Percentiles rank a stretch among this genome's conserved stretches.
Evolutionary conservation across 2,113 vertebrate genomes (phyloP).

Genomic region (Condylura cristata): DNA sequence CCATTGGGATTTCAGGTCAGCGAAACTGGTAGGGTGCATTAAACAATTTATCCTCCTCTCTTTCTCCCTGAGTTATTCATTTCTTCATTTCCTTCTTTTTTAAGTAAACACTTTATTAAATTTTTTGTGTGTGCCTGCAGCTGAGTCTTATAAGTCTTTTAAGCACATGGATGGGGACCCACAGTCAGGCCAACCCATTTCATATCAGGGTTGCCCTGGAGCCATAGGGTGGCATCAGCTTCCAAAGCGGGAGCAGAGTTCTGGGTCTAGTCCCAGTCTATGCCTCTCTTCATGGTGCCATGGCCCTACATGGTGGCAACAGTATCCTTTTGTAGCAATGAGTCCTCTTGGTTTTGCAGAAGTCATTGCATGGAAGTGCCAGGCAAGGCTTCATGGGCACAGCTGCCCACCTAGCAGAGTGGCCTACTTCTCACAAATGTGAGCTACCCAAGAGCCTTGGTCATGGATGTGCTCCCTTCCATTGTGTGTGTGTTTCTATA

Average conservation of each 20-base stretch:
- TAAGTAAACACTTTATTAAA: too few species aligned
- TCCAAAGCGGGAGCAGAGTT: background rate
- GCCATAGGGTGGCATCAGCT: background rate
- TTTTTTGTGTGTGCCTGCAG: too few species aligned
- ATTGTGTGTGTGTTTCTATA: background rate
- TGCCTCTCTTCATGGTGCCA: background rate
- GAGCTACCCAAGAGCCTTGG: background rate
- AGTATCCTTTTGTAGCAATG: background rate
- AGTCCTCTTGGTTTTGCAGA: background rate
- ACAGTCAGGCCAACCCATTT: too few species aligned
- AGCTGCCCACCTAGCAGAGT: background rate
- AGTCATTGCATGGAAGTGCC: background rate
- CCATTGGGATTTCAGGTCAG: too few species aligned
- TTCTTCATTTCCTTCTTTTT: too few species aligned
- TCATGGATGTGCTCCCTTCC: background rate
- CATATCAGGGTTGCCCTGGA: too few species aligned
- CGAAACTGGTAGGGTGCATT: too few species aligned
- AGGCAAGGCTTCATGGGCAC: background rate
- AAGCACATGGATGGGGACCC: too few species aligned
- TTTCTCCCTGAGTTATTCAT: too few species aligned
- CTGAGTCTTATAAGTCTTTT: too few species aligned
- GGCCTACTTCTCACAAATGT: background rate
- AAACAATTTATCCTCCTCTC: too few species aligned
- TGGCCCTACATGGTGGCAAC: too few species aligned
- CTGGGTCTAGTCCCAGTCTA: background rate